These are phyloP conservation scores for Streptopelia turtur DNA, from an alignment of 2,797 vertebrate species.

Conservation along the genomic window DNA sequence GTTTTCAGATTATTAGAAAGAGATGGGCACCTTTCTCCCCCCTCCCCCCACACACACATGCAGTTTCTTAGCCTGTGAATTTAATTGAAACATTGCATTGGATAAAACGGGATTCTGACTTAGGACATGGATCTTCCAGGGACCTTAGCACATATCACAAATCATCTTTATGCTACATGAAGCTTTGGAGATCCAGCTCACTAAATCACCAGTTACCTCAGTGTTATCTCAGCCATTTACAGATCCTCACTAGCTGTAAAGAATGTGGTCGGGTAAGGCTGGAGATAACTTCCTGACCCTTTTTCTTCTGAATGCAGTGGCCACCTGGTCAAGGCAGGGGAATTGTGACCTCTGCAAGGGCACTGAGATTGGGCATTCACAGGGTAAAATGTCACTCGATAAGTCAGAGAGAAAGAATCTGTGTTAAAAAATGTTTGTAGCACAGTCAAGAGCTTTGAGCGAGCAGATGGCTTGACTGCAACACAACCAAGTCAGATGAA, in stretches of 20 bases:
- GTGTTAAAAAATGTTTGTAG: neutral
- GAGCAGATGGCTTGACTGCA: conserved; percentile 44
- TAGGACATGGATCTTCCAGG: neutral
- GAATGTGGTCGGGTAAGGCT: neutral
- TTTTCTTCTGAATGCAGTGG: neutral
- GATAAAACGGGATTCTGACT: neutral
- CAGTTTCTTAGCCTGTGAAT: neutral
- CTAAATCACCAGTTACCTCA: neutral
- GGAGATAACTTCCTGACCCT: neutral
- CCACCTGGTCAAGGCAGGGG: neutral
- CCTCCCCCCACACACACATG: fast-evolving
- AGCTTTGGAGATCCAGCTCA: neutral
- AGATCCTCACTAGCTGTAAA: neutral
- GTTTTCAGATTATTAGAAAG: neutral
- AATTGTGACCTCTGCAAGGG: neutral
- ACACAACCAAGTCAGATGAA: neutral
- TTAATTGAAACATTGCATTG: neutral
- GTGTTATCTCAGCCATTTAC: neutral
- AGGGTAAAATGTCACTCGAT: neutral
- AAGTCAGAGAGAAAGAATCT: neutral
- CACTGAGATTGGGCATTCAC: neutral
- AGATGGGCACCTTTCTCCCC: neutral
- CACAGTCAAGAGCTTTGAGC: neutral
- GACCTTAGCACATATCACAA: neutral
- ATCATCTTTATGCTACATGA: neutral